phyloP scores from a whole-genome alignment of 2,113 vertebrate genomes.

The Megaceryle torquata region DNA sequence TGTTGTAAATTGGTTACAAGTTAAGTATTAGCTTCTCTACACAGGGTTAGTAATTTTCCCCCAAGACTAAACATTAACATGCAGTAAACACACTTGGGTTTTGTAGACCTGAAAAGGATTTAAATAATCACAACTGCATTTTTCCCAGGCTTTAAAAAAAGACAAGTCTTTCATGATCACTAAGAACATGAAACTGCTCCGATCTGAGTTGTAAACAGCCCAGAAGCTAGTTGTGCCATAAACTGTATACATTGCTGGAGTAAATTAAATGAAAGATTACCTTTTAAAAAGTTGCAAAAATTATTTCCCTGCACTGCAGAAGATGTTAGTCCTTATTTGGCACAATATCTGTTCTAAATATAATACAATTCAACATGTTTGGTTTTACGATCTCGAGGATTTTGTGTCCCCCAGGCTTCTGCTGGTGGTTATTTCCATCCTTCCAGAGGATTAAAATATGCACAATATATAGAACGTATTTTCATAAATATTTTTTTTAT shows the following conservation, averaged over 20 bases:
- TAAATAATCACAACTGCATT: neutral
- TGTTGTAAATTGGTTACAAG: neutral
- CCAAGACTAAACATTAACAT: neutral
- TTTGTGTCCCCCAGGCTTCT: accelerated
- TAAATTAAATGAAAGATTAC: neutral
- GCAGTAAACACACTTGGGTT: neutral
- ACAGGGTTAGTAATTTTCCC: neutral
- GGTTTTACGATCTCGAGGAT: neutral
- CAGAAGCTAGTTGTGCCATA: neutral
- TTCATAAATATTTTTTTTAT: neutral
- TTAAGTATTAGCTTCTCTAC: neutral
- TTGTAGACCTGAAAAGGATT: neutral
- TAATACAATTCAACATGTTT: neutral
- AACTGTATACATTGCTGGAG: neutral
- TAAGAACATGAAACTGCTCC: neutral
- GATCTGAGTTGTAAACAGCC: neutral
- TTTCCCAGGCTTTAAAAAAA: neutral
- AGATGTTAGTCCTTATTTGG: neutral
- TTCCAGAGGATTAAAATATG: neutral
- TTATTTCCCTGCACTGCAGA: neutral
- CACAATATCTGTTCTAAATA: neutral
- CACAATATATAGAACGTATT: neutral
- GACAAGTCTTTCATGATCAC: neutral
- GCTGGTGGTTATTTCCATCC: neutral
- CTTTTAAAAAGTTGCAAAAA: neutral